Evolutionary conservation across 53 echinoderm and acorn worm species (phyloP).

Genomic region (Holothuria leucospilota): DNA sequence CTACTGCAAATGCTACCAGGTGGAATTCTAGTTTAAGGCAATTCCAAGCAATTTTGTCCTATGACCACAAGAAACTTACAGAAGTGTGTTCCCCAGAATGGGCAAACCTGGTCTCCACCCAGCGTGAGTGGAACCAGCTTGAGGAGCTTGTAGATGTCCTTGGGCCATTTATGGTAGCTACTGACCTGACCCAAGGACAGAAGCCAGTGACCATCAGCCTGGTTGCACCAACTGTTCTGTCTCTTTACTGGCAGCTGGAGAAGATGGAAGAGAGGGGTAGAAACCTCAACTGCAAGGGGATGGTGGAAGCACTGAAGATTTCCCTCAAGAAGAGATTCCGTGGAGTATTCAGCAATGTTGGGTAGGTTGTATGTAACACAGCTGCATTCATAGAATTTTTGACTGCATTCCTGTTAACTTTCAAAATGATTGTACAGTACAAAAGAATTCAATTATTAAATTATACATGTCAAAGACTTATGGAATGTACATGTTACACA

Average conservation of each 20-base stretch:
- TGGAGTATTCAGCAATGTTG: slow-evolving; percentile 36
- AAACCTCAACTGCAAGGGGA: slow-evolving; percentile 15
- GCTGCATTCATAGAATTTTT: too few species aligned
- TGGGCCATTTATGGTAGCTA: slow-evolving; percentile 46
- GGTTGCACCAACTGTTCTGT: slow-evolving; percentile 45
- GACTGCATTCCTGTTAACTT: too few species aligned
- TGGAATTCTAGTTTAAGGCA: slow-evolving; percentile 48
- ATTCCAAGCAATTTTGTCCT: slow-evolving; percentile 24
- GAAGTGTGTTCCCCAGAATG: slow-evolving; percentile 32
- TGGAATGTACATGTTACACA: too few species aligned
- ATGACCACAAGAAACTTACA: slow-evolving; percentile 13
- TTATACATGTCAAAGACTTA: too few species aligned
- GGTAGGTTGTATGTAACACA: neutral
- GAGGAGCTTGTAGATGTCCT: slow-evolving; percentile 46
- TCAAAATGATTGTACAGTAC: too few species aligned
- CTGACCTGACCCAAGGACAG: slow-evolving; percentile 50
- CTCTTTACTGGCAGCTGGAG: slow-evolving; percentile 43
- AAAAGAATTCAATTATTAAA: too few species aligned
- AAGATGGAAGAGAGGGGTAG: slow-evolving; percentile 32
- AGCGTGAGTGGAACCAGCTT: slow-evolving; percentile 50
- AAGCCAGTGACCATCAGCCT: slow-evolving; percentile 42
- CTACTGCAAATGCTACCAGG: slow-evolving; percentile 35
- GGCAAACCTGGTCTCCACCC: neutral
- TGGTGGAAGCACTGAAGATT: slow-evolving; percentile 20
- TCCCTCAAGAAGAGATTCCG: slow-evolving; percentile 38